These are phyloP conservation scores for Anthophora plumipes DNA, from an alignment of 2,888 invertebrate species.

Conservation along the genomic window DNA sequence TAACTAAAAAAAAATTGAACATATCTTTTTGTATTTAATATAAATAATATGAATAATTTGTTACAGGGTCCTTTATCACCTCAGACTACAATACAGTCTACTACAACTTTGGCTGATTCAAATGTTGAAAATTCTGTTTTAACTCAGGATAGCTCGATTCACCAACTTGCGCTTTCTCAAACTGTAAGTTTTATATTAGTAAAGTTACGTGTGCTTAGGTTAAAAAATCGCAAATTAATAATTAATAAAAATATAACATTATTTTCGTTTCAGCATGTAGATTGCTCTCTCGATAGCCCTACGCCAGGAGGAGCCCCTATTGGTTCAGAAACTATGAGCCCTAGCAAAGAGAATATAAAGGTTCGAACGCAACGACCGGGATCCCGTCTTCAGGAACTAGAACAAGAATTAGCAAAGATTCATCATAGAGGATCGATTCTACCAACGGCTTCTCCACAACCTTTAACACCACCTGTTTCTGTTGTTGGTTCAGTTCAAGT, in stretches of 20 bases:
- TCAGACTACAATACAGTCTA: slow-evolving; percentile 82
- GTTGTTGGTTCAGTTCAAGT: slow-evolving; percentile 68
- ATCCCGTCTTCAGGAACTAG: slow-evolving; percentile 82
- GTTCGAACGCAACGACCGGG: slow-evolving; percentile 77
- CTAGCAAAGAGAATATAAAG: slow-evolving; percentile 81
- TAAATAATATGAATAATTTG: background rate
- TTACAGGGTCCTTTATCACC: slow-evolving; percentile 84
- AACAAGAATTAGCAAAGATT: slow-evolving; percentile 84
- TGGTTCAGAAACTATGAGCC: slow-evolving; percentile 79
- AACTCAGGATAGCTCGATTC: slow-evolving; percentile 53
- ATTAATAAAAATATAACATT: background rate
- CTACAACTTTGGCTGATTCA: slow-evolving; percentile 54
- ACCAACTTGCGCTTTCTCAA: slow-evolving; percentile 67
- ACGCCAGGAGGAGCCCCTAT: slow-evolving; percentile 70
- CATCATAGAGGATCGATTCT: slow-evolving; percentile 80
- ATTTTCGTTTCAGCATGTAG: slow-evolving; percentile 62
- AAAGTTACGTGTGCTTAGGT: background rate
- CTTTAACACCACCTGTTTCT: slow-evolving; percentile 78
- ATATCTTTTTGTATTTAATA: background rate
- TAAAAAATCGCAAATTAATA: background rate
- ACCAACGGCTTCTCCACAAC: slow-evolving; percentile 77
- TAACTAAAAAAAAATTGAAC: background rate
- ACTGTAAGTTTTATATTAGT: slow-evolving; percentile 65
- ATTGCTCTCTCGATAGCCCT: slow-evolving; percentile 78
- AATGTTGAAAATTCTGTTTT: slow-evolving; percentile 51